These are phyloP conservation scores for Oxyruncus cristatus DNA, from an alignment of 2,113 vertebrate species.

Conservation along the genomic window DNA sequence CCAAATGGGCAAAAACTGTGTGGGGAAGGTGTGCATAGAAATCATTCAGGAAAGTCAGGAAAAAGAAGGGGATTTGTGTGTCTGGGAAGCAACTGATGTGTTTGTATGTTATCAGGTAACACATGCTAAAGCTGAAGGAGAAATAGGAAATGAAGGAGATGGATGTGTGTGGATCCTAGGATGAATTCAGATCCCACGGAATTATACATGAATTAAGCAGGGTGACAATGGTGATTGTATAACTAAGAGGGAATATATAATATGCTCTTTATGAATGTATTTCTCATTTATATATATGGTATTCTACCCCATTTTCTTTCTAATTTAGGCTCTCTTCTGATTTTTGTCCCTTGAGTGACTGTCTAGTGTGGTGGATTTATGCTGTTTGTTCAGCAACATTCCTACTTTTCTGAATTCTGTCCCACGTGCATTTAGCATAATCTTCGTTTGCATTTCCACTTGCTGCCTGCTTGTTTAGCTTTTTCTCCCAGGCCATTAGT, in stretches of 20 bases:
- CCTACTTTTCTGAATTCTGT: not conserved
- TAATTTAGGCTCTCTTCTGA: not conserved
- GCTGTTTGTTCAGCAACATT: constrained; percentile 20
- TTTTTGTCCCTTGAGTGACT: not conserved
- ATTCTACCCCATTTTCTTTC: not conserved
- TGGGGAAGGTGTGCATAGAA: not conserved
- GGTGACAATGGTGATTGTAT: not conserved
- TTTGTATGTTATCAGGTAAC: not conserved
- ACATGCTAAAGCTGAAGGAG: not conserved
- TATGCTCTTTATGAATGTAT: not conserved
- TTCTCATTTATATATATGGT: not conserved
- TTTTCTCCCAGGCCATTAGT: not conserved
- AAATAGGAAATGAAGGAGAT: not conserved
- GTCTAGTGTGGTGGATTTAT: not conserved
- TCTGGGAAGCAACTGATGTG: not conserved
- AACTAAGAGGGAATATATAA: not conserved
- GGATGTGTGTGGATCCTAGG: not conserved
- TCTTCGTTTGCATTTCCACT: constrained; percentile 21
- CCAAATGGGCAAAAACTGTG: not conserved
- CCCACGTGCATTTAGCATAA: not conserved
- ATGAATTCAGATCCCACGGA: not conserved
- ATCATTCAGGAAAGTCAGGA: not conserved
- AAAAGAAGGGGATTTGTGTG: not conserved
- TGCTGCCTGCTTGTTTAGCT: not conserved
- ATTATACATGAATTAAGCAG: not conserved